Base-by-base conservation (phyloP, 2,888 invertebrate species). In the Scaptomyza polygonia region DNA sequence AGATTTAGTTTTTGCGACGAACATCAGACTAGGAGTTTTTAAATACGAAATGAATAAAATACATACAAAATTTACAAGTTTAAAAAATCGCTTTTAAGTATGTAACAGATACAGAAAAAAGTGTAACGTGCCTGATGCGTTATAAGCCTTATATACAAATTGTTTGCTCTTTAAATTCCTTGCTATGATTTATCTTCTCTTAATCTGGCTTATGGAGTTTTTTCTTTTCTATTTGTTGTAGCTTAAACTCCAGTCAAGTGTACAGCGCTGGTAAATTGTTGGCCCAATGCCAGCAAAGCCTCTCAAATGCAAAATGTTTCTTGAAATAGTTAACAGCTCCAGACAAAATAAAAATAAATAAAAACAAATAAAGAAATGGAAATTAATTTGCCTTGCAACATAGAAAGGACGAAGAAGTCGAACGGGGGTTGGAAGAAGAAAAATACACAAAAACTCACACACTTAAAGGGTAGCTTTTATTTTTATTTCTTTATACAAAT, bases 401-500 rank as follows among this genome's bases (percentile, higher is more conserved):
- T 51, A 21, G 32, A 49, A 48, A 32, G n/a, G 48, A 62, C 6
- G 34, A 36, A 2, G 49, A 34, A 43, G 39, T 39, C 14, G 5
- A 36, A 14, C 7, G 7, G 36, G 7, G 47, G 52, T 43, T 40
- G 40, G 49, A 39, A 53, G 12, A 7, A 5, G 21, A 47, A n/a
- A 42, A 42, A n/a, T n/a, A n/a, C 36, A 64, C 55, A 59, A 56
- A 64, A 14, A 58, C 36, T 52, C 34, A 64, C 18, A 58, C 36
- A 54, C 34, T 51, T 43, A 4, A 27, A 65, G 58, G 11, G 67
- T 2, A 39, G 16, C 64, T 70, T 74, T 83, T 79, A 70, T 74
- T 81, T 80, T 79, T 81, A 83, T 83, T 80, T 70, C 72, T 79
- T 80, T 78, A 78, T 72, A 81, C 79, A 81, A 83, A 74, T 67